A percentile compares a stretch with the other conserved stretches of the same genome.
Evolutionary conservation across 2,797 vertebrate genomes (phyloP).

Genomic region (Adelosebastes latens): DNA sequence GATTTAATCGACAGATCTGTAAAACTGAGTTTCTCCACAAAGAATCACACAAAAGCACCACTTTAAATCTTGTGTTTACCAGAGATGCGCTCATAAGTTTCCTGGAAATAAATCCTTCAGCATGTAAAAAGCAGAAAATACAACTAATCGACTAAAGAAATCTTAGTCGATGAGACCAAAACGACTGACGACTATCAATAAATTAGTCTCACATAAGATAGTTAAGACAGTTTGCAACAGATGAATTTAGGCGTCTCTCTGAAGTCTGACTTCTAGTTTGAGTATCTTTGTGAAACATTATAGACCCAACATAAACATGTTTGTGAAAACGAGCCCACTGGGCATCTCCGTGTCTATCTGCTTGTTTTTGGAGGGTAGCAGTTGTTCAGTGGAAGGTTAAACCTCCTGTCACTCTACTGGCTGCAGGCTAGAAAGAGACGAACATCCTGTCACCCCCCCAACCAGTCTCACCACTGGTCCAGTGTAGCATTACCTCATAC

Average conservation of each 20-base stretch:
- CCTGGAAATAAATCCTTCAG: neutral
- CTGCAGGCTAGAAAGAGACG: slow-evolving; percentile 1
- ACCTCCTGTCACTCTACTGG: slow-evolving; percentile 5
- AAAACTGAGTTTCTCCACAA: neutral
- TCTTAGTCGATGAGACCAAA: neutral
- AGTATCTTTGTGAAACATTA: neutral
- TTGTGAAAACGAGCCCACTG: neutral
- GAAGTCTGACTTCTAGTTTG: neutral
- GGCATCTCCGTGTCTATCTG: neutral
- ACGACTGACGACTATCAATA: neutral
- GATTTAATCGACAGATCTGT: neutral
- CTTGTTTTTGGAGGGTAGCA: slow-evolving; percentile 36
- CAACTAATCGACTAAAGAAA: neutral
- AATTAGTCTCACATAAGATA: neutral
- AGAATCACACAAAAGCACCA: neutral
- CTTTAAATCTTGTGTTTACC: neutral
- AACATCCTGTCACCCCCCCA: slow-evolving; percentile 11
- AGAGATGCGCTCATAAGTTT: neutral
- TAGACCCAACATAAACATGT: neutral
- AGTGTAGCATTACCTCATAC: slow-evolving; percentile 77
- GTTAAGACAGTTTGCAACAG: neutral
- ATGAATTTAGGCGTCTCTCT: neutral
- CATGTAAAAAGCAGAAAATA: neutral
- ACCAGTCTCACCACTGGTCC: slow-evolving; percentile 19
- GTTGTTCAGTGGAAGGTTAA: slow-evolving; percentile 57